Conservation (phyloP, 2,113 vertebrate genomes). For the Micronycteris hirsuta region DNA sequence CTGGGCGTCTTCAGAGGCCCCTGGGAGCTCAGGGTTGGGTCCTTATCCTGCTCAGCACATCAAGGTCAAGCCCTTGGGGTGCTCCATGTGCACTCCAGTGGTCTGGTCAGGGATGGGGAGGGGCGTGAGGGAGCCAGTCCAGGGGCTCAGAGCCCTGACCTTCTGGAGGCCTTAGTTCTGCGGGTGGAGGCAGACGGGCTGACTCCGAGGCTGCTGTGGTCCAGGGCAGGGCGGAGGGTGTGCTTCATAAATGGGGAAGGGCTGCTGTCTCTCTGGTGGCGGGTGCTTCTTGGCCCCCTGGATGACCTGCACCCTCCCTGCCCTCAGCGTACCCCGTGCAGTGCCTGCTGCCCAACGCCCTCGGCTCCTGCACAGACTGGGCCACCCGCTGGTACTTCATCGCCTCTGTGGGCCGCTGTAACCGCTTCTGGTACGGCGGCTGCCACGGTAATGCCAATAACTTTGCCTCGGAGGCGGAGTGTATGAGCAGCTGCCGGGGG, state of each 20-base stretch:
- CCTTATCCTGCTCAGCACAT: accelerated
- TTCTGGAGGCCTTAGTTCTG: not conserved
- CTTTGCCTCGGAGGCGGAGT: constrained; percentile 88
- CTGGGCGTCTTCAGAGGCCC: not conserved
- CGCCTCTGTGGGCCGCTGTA: constrained; percentile 84
- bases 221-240: not conserved
- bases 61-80: not conserved
- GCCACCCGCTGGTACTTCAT: constrained; percentile 89
- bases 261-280: not conserved
- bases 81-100: accelerated
- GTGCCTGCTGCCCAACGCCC: constrained; percentile 90
- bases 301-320: not conserved
- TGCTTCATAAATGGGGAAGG: not conserved
- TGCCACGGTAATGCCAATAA: constrained; percentile 95
- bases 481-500: constrained; percentile 83
- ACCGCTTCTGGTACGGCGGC: constrained; percentile 95
- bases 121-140: accelerated
- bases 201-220: not conserved
- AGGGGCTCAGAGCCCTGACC: not conserved
- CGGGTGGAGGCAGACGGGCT: not conserved
- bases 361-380: constrained; percentile 90
- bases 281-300: not conserved
- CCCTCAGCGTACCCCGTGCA: constrained; percentile 82
- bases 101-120: not conserved
- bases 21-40: not conserved